These are phyloP conservation scores for Menidia menidia DNA, from an alignment of 2,797 vertebrate species.

Conservation along the genomic window DNA sequence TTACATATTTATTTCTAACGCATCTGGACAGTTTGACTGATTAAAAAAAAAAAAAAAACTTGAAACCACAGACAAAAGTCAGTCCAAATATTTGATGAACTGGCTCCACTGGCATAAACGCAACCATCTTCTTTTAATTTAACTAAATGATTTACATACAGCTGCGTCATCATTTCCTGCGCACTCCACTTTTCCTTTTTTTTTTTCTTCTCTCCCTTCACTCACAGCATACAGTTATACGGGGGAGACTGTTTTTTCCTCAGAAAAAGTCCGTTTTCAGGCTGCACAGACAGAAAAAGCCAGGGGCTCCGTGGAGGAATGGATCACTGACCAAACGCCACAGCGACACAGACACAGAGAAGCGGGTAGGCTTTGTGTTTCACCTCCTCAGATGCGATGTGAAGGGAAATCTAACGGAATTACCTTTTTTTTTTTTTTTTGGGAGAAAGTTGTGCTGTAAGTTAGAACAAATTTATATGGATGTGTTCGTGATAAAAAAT, in stretches of 20 bases:
- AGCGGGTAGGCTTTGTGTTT: conserved; percentile 56
- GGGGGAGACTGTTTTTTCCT: conserved; percentile 65
- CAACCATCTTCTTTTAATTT: conserved; percentile 38
- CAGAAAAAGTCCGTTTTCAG: conserved; percentile 55
- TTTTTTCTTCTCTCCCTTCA: background rate
- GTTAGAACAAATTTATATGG: conserved; percentile 33
- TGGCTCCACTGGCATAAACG: conserved; percentile 10
- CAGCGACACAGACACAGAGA: conserved; percentile 17
- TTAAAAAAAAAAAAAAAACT: background rate
- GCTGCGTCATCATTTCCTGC: conserved; percentile 89
- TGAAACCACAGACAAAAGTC: background rate
- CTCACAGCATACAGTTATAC: conserved; percentile 56
- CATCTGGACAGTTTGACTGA: background rate
- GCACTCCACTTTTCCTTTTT: conserved; percentile 64
- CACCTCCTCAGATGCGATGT: background rate
- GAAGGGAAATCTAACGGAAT: background rate
- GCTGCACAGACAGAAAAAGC: conserved; percentile 58
- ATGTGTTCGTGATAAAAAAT: background rate
- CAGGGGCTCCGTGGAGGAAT: conserved; percentile 57
- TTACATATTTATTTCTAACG: background rate
- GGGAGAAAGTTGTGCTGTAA: conserved; percentile 18
- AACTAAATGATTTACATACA: conserved; percentile 67
- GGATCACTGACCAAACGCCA: conserved; percentile 69
- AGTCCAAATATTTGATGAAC: background rate
- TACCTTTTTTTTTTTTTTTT: background rate